A percentile compares a stretch with the other conserved stretches of the same genome.
Evolutionary conservation across 37 sponge, comb jelly and placozoan genomes (phyloP).

Genomic region (Chondrilla cf. caribensis): DNA sequence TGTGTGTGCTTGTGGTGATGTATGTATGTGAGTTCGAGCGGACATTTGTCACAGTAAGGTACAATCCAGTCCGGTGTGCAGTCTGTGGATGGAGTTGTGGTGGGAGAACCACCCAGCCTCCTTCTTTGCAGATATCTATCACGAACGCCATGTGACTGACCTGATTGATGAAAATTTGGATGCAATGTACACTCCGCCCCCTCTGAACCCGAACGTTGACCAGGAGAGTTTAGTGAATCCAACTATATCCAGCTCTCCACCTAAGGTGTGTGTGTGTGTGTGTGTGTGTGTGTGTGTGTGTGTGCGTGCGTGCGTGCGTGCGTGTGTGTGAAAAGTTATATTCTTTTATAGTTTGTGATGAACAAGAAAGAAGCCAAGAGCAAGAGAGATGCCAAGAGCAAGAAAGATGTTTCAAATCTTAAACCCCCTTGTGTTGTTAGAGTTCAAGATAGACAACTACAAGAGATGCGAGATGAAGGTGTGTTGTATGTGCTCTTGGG

Average conservation of each 20-base stretch:
- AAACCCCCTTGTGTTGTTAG: background rate
- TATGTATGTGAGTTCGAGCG: background rate
- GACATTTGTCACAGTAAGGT: background rate
- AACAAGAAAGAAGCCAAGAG: too few relatives aligned
- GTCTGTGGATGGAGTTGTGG: too few relatives aligned
- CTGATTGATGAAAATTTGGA: background rate
- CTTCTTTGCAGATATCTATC: conserved; percentile 37
- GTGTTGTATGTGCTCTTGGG: too few relatives aligned
- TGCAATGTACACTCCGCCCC: background rate
- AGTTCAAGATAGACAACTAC: conserved; percentile 78
- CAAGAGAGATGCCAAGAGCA: too few relatives aligned
- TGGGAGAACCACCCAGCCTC: too few relatives aligned
- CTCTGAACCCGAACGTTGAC: background rate
- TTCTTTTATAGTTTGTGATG: background rate
- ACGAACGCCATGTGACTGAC: conserved; percentile 24
- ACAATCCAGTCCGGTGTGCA: too few relatives aligned
- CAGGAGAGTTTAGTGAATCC: conserved; percentile 38
- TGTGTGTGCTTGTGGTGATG: background rate
- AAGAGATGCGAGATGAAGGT: conserved; percentile 93
- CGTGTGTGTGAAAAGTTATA: background rate
- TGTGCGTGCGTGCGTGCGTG: background rate
- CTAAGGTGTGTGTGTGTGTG: conserved; percentile 24
- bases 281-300: conserved; percentile 11
- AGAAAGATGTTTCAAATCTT: too few relatives aligned
- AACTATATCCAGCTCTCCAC: conserved; percentile 28